phyloP scores from a whole-genome alignment of 2,797 vertebrate species.

The Forpus xanthops region DNA sequence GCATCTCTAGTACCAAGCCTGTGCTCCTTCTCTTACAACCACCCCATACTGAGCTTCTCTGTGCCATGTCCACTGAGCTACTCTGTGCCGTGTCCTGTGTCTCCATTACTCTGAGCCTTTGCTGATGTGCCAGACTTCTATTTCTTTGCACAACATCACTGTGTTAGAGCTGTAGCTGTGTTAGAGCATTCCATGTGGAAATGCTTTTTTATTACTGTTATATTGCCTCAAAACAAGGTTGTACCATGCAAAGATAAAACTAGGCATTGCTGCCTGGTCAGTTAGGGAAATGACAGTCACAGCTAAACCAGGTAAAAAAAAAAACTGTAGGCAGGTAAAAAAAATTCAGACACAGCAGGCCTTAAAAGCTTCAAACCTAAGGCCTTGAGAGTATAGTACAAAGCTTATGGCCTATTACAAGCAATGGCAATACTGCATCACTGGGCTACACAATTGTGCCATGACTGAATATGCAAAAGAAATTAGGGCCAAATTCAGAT shows the following conservation, averaged over 20 bases:
- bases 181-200: neutral
- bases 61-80: neutral
- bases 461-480: neutral
- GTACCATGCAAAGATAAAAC: neutral
- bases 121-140: accelerated
- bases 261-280: neutral
- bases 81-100: neutral
- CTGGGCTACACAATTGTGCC: neutral
- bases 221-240: neutral
- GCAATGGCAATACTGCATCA: neutral
- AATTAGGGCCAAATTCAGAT: neutral
- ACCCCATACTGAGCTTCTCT: neutral
- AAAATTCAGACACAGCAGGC: neutral
- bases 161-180: accelerated
- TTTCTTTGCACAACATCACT: neutral
- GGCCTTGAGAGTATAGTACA: neutral
- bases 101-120: neutral
- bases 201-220: neutral
- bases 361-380: neutral
- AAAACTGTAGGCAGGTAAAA: neutral
- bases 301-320: neutral
- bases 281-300: neutral
- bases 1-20: neutral
- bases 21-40: neutral
- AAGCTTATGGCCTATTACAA: neutral